phyloP scores from a whole-genome alignment of 2,113 vertebrate genomes.

The Dicrurus megarhynchus region DNA sequence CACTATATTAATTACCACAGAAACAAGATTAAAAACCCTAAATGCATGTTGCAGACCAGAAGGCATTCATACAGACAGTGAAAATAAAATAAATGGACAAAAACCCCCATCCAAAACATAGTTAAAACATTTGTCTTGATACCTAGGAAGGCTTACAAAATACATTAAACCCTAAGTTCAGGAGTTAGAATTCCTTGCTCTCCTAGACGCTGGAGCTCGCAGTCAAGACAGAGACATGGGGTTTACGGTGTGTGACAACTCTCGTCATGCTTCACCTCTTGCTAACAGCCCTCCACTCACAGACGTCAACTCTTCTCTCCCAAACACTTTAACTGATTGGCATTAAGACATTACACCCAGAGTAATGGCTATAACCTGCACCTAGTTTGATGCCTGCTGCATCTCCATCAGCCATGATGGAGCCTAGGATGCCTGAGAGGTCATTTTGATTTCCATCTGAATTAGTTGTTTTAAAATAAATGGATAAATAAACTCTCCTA shows the following conservation, averaged over 20 bases:
- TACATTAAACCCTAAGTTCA: neutral
- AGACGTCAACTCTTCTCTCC: neutral
- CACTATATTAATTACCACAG: neutral
- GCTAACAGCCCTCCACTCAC: neutral
- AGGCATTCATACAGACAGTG: neutral
- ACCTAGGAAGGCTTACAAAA: neutral
- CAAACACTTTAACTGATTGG: neutral
- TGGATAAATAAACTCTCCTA: neutral
- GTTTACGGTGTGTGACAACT: neutral
- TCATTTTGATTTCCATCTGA: neutral
- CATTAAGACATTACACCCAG: neutral
- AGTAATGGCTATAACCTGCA: neutral
- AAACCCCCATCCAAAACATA: neutral
- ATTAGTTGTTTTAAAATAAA: neutral
- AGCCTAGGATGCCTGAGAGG: neutral
- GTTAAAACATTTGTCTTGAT: neutral
- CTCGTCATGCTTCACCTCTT: neutral
- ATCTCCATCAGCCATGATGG: neutral
- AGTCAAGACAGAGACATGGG: neutral
- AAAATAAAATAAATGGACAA: neutral
- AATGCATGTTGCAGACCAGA: neutral
- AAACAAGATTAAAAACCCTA: neutral
- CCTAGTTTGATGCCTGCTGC: neutral
- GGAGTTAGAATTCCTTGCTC: neutral
- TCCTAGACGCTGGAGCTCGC: neutral